Conservation (phyloP, 2,113 vertebrate species). For the human (Homo sapiens) region DNA sequence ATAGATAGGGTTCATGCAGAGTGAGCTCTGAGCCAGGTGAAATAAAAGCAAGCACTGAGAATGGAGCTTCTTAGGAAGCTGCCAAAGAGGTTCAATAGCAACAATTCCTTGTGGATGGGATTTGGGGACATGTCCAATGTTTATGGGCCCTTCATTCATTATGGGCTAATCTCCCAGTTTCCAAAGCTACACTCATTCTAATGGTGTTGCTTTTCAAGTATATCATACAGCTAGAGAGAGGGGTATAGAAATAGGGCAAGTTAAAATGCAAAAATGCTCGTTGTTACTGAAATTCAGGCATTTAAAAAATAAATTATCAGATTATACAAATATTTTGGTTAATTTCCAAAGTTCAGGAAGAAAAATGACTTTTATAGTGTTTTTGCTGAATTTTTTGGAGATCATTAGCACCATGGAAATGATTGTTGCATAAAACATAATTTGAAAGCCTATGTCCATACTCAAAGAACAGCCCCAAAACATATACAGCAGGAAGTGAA, state of each 20-base stretch:
- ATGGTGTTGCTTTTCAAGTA: background rate
- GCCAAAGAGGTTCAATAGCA: background rate
- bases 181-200: background rate
- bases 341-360: background rate
- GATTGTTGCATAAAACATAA: background rate
- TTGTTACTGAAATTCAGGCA: background rate
- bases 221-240: background rate
- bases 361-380: background rate
- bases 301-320: background rate
- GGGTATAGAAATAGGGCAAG: background rate
- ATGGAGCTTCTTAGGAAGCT: background rate
- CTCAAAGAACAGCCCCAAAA: background rate
- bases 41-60: background rate
- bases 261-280: background rate
- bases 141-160: background rate
- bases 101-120: background rate
- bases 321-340: background rate
- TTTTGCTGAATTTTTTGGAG: background rate
- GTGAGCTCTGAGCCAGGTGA: background rate
- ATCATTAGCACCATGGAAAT: background rate
- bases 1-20: background rate
- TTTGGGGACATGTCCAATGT: background rate
- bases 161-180: background rate
- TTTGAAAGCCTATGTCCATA: background rate
- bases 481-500: background rate